Conservation (phyloP, 2,888 invertebrate genomes). For the Brachyptera risi region DNA sequence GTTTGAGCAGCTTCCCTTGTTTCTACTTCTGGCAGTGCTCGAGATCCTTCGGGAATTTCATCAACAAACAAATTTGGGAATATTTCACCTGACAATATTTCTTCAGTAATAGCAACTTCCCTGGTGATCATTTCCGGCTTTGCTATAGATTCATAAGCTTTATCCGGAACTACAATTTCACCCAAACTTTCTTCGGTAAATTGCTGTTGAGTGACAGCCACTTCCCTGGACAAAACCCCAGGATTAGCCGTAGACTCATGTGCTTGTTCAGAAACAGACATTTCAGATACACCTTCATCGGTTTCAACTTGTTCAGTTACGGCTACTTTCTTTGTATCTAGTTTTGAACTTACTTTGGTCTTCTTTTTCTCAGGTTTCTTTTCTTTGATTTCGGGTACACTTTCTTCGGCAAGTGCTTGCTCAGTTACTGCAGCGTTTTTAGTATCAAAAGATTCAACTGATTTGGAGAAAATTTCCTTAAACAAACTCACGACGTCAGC, state of each 20-base stretch:
- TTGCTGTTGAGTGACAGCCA: neutral
- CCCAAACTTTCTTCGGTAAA: neutral
- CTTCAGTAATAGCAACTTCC: conserved; percentile 23
- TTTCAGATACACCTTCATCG: conserved; percentile 24
- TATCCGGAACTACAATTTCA: neutral
- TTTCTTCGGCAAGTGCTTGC: conserved; percentile 7
- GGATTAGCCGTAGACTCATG: conserved; percentile 11
- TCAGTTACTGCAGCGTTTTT: conserved; percentile 24
- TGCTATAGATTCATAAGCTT: neutral
- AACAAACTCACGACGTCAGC: conserved; percentile 14
- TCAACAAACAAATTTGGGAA: neutral
- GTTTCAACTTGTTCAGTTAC: conserved; percentile 24
- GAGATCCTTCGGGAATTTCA: conserved; percentile 16
- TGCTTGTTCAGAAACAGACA: neutral
- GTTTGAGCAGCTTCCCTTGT: conserved; percentile 25
- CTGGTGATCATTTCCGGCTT: neutral
- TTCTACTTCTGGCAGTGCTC: conserved; percentile 26
- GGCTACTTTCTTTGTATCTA: conserved; percentile 23
- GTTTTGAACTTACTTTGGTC: conserved; percentile 14
- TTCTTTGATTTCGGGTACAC: neutral
- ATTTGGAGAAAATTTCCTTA: conserved; percentile 11
- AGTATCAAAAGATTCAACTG: neutral
- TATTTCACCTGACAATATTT: conserved; percentile 22
- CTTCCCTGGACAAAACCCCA: neutral
- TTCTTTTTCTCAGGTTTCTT: neutral